phyloP scores from a whole-genome alignment of 2,888 invertebrate genomes.

The Tridacna crocea region DNA sequence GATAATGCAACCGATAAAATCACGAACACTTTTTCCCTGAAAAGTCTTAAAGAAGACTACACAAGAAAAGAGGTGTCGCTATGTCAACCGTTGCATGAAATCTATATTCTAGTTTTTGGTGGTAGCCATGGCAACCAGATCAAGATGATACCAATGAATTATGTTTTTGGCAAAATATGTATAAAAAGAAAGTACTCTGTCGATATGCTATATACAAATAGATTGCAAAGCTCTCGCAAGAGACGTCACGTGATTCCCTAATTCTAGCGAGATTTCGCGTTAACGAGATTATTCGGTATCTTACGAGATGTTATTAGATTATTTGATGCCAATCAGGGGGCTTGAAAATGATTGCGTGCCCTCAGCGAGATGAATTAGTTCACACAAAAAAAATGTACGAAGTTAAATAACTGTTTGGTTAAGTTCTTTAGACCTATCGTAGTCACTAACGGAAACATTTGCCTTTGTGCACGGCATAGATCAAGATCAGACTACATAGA shows the following conservation, averaged over 20 bases:
- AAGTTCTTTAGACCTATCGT: no score
- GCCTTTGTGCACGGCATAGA: no score
- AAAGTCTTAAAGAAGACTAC: no score
- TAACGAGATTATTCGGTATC: constrained; percentile 27
- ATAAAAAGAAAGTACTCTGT: not conserved
- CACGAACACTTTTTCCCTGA: no score
- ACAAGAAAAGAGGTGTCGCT: no score
- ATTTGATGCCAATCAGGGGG: not conserved
- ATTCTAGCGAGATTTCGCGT: constrained; percentile 6
- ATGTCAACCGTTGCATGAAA: not conserved
- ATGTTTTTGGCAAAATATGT: not conserved
- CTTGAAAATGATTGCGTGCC: not conserved
- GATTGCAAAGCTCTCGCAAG: constrained; percentile 11
- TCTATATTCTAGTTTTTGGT: not conserved
- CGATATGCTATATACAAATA: not conserved
- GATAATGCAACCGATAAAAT: no score
- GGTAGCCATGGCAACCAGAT: constrained; percentile 5
- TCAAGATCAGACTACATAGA: no score
- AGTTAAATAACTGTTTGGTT: no score
- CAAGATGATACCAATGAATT: not conserved
- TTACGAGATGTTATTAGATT: constrained; percentile 25
- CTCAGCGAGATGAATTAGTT: not conserved
- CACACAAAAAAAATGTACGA: no score
- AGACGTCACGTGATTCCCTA: not conserved
- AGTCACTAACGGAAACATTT: no score